Evolutionary conservation across 2,113 vertebrate genomes (phyloP), one percentile per base, ranked within the genome.

Genomic region (Hemiscyllium ocellatum): DNA sequence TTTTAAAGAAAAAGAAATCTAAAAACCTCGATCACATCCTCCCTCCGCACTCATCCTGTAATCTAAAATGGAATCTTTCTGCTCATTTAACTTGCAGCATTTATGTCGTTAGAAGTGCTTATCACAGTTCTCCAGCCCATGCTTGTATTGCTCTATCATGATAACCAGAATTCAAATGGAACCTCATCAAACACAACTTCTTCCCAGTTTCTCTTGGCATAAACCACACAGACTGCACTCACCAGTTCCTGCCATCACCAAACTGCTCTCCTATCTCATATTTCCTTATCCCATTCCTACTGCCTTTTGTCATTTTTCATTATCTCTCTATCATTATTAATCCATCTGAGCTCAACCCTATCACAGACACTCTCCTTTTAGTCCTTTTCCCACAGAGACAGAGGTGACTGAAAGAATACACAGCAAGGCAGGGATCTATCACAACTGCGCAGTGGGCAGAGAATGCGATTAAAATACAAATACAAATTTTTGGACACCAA

Each of bases 1-100:
- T 89, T 89, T 61, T 90, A 0, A 83, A 42, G 42, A 19, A 83
- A n/a, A 76, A 76, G 15, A 5, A 94, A 95, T 95, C 93, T 72
- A 17, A 47, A 70, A 89, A 5, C 65, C 61, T 89, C 50, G 93
- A 95, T 70, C 93, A 37, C 56, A 61, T 61, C 56, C 56, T 61
- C 56, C 56, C 7, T 61, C 56, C 8, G 10, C 56, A 7, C 56
- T 12, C 10, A 61, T 8, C 10, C 69, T 4, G 69, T 72, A 95
- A 95, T 95, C 94, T 95, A 47, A 95, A 95, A 95, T 95, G 19
- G 94, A 95, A 95, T 95, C 94, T 50, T 69, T 70, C 69, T 76
- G 68, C 94, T 52, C 29, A 95, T 76, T 95, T 95, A 33, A 47
- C 69, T 76, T 72, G 42, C 37, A 47, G 24, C 29, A 52, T 76